These are phyloP conservation scores for Aurelia aurita DNA, from an alignment of 30 jellyfish, hydroid and myxozoan genomes.

Conservation along the genomic window DNA sequence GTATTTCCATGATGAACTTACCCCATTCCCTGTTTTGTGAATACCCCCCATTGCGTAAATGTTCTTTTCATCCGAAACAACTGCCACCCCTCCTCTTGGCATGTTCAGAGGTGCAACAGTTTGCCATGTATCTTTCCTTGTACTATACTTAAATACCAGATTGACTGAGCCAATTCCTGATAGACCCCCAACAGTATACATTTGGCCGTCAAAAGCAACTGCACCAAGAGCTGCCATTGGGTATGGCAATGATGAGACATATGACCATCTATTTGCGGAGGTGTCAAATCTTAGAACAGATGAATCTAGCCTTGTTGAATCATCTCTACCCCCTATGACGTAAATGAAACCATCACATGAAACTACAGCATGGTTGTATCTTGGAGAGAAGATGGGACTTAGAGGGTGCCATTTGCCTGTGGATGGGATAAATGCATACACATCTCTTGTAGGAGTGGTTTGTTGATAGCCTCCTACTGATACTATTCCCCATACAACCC, in stretches of 20 bases:
- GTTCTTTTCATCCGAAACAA: constrained; percentile 75
- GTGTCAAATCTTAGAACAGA: constrained; percentile 93
- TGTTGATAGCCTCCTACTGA: constrained; percentile 95
- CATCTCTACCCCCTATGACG: constrained; percentile 94
- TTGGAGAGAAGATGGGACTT: constrained; percentile 72
- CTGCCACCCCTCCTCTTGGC: constrained; percentile 91
- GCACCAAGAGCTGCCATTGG: constrained; percentile 91
- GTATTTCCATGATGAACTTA: constrained; percentile 81
- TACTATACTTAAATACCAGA: constrained; percentile 74
- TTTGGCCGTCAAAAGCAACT: constrained; percentile 88
- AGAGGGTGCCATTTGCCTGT: constrained; percentile 88
- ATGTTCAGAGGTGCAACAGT: constrained; percentile 64
- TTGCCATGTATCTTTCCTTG: constrained; percentile 94
- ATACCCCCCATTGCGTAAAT: constrained; percentile 94
- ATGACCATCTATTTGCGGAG: constrained; percentile 79
- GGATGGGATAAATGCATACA: constrained; percentile 83
- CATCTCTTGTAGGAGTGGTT: constrained; percentile 85
- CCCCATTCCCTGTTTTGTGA: constrained; percentile 79
- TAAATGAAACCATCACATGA: constrained; percentile 93
- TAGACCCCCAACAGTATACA: constrained; percentile 89
- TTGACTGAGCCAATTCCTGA: constrained; percentile 83
- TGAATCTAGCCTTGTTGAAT: constrained; percentile 71
- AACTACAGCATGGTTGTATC: constrained; percentile 91
- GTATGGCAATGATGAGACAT: constrained; percentile 90
- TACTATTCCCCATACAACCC: constrained; percentile 90